Evolutionary conservation across 2,888 invertebrate species (phyloP).

Genomic region (Lottia scabra): DNA sequence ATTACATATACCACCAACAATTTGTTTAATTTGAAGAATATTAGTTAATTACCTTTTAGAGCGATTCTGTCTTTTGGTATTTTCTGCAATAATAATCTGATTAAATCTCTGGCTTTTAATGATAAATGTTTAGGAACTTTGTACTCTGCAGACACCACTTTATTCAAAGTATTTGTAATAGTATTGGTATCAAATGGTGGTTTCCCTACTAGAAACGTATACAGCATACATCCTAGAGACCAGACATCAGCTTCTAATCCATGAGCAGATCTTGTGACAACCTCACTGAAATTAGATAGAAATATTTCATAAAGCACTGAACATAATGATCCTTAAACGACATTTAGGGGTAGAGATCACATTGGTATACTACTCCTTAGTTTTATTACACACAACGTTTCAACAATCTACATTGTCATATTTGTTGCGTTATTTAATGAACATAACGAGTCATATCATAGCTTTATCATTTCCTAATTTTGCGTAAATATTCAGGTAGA

Average conservation of each 20-base stretch:
- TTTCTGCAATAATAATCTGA: constrained; percentile 83
- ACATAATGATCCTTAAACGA: too few species aligned
- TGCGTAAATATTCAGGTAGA: too few species aligned
- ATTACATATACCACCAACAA: too few species aligned
- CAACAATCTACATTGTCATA: too few species aligned
- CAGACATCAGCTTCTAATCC: constrained; percentile 95
- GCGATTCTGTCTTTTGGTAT: constrained; percentile 87
- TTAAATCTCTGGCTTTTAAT: constrained; percentile 85
- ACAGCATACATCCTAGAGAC: constrained; percentile 93
- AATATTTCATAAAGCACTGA: neutral
- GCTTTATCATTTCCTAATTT: too few species aligned
- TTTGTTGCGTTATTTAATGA: too few species aligned
- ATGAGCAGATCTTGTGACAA: constrained; percentile 89
- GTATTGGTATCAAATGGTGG: constrained; percentile 94
- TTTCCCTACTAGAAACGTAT: constrained; percentile 87
- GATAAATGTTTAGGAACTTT: constrained; percentile 83
- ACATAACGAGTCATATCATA: too few species aligned
- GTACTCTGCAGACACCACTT: constrained; percentile 87
- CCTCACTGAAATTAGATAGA: constrained; percentile 69
- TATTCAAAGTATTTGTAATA: constrained; percentile 81
- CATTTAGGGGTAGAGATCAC: too few species aligned
- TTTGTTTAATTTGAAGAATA: too few species aligned
- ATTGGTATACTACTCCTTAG: too few species aligned
- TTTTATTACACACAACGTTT: too few species aligned
- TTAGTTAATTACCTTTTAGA: constrained; percentile 41